phyloP scores from a whole-genome alignment of 1,140 invertebrate species.

The Dysdera silvatica region DNA sequence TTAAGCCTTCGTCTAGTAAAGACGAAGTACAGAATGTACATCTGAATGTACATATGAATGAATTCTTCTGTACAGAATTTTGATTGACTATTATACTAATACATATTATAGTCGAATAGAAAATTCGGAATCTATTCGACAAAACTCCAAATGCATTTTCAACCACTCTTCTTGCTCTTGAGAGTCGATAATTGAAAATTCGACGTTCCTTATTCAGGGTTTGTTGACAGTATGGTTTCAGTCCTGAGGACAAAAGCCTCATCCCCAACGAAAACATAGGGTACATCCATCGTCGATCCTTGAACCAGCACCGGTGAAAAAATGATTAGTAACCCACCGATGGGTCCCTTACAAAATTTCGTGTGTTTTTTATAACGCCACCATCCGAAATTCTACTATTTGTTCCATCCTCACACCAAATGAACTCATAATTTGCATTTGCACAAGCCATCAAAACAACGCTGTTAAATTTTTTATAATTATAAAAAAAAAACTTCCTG shows the following conservation, averaged over 20 bases:
- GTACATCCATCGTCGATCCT: background rate
- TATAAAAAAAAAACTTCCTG: no score
- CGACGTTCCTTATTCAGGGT: background rate
- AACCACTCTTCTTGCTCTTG: background rate
- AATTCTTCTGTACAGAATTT: no score
- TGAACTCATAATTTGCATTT: no score
- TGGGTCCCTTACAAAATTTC: background rate
- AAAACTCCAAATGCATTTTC: slow-evolving; percentile 12
- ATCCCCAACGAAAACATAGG: background rate
- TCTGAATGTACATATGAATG: no score
- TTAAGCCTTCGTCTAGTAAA: no score
- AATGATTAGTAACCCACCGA: background rate
- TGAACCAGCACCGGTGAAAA: background rate
- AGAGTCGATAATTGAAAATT: slow-evolving; percentile 2
- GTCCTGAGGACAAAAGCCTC: background rate
- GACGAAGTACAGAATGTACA: no score
- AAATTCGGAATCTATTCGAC: background rate
- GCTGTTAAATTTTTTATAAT: no score
- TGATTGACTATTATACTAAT: no score
- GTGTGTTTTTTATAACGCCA: no score
- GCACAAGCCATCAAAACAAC: no score
- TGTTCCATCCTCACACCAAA: no score
- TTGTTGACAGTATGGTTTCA: background rate
- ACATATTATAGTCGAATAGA: background rate
- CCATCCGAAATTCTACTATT: no score